phyloP scores from a whole-genome alignment of 2,113 vertebrate species.

The Mormoops blainvillei region DNA sequence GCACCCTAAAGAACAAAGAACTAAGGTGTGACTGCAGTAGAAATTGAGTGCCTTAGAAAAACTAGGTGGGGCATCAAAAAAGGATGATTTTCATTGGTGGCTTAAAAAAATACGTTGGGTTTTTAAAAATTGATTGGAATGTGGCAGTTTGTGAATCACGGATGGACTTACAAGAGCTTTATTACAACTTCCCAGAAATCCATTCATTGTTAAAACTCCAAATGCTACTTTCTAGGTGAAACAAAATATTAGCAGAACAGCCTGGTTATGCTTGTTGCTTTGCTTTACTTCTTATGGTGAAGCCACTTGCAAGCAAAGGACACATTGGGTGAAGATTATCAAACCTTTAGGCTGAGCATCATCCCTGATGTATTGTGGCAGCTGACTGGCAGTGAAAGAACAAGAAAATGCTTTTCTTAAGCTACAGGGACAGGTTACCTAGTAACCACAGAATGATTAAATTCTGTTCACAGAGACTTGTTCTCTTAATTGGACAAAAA shows the following conservation, averaged over 20 bases:
- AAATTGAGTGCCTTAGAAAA: not conserved
- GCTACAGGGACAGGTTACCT: constrained; percentile 70
- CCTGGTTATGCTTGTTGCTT: not conserved
- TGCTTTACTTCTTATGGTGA: not conserved
- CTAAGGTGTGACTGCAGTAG: not conserved
- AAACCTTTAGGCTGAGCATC: constrained; percentile 34
- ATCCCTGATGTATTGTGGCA: constrained; percentile 7
- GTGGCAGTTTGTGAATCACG: not conserved
- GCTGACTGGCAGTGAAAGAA: constrained; percentile 52
- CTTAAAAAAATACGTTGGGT: not conserved
- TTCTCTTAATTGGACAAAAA: constrained; percentile 61
- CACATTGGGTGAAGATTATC: not conserved
- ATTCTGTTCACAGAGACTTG: constrained; percentile 41
- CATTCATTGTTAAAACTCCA: not conserved
- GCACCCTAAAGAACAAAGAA: not conserved
- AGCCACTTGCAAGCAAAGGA: constrained; percentile 43
- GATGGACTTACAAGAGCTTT: not conserved
- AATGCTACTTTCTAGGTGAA: not conserved
- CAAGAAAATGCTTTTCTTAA: constrained; percentile 56
- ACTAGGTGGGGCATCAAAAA: not conserved
- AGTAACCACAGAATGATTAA: constrained; percentile 72
- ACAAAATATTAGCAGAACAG: not conserved
- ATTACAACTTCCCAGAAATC: not conserved
- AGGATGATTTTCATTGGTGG: not conserved
- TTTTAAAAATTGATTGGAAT: not conserved